Percentiles rank a stretch among this genome's conserved stretches.
Conservation (phyloP, 2,797 vertebrate genomes). For the Rallus crepitans region DNA sequence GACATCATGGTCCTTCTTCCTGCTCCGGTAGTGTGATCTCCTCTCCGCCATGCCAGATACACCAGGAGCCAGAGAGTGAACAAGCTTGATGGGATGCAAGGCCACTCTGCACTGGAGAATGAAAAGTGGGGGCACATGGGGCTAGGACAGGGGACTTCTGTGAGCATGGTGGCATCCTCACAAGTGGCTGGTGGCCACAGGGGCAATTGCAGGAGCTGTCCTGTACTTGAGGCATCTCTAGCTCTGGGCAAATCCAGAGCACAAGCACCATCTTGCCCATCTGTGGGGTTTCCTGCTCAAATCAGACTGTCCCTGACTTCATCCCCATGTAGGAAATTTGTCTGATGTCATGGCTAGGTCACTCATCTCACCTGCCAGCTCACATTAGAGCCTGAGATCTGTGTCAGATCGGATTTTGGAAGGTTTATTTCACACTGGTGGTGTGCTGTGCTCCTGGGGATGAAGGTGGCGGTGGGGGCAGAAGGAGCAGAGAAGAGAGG, state of each 20-base stretch:
- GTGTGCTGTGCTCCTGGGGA: neutral
- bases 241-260: neutral
- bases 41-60: neutral
- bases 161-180: neutral
- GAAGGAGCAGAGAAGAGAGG: neutral
- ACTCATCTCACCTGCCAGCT: neutral
- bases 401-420: slow-evolving; percentile 39
- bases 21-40: neutral
- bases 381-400: slow-evolving; percentile 1
- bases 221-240: neutral
- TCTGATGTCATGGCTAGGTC: neutral
- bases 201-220: neutral
- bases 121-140: neutral
- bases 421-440: slow-evolving; percentile 19
- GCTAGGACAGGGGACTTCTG: neutral
- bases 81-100: neutral
- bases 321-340: neutral
- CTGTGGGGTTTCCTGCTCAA: neutral
- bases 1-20: neutral
- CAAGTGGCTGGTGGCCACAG: fast-evolving
- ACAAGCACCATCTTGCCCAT: neutral
- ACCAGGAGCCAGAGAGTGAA: neutral
- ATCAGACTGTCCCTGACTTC: neutral
- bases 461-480: neutral
- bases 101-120: neutral